Evolutionary conservation across 2,888 invertebrate genomes (phyloP).

Genomic region (Endotricha flammealis): DNA sequence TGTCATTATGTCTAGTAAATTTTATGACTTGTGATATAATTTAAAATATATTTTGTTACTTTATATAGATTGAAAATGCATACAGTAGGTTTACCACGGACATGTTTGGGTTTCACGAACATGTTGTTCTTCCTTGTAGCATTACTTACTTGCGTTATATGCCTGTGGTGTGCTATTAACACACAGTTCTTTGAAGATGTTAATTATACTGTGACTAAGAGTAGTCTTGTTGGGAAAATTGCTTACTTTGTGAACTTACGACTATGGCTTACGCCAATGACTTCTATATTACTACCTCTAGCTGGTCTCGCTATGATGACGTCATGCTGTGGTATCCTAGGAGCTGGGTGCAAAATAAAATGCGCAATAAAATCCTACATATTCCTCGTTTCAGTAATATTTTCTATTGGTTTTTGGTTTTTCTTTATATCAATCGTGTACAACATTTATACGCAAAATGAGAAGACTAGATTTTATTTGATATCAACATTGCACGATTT

Average conservation of each 20-base stretch:
- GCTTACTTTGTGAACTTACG: slow-evolving; percentile 56
- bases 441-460: slow-evolving; percentile 52
- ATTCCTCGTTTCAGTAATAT: slow-evolving; percentile 46
- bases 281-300: slow-evolving; percentile 47
- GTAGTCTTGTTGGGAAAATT: slow-evolving; percentile 38
- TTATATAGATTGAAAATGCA: slow-evolving; percentile 42
- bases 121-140: slow-evolving; percentile 50
- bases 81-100: slow-evolving; percentile 53
- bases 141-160: slow-evolving; percentile 38
- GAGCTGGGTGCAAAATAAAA: slow-evolving; percentile 58
- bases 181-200: slow-evolving; percentile 60
- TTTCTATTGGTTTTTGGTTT: slow-evolving; percentile 45
- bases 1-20: no score
- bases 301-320: slow-evolving; percentile 47
- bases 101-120: slow-evolving; percentile 64
- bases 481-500: slow-evolving; percentile 34
- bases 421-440: slow-evolving; percentile 56
- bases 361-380: slow-evolving; percentile 63
- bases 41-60: background rate
- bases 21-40: no score
- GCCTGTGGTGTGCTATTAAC: slow-evolving; percentile 60
- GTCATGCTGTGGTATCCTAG: slow-evolving; percentile 61
- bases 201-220: slow-evolving; percentile 59
- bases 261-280: slow-evolving; percentile 54
- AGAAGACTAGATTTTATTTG: slow-evolving; percentile 36